Base-by-base conservation (phyloP, 2,888 invertebrate genomes). In the Saturnia pavonia region DNA sequence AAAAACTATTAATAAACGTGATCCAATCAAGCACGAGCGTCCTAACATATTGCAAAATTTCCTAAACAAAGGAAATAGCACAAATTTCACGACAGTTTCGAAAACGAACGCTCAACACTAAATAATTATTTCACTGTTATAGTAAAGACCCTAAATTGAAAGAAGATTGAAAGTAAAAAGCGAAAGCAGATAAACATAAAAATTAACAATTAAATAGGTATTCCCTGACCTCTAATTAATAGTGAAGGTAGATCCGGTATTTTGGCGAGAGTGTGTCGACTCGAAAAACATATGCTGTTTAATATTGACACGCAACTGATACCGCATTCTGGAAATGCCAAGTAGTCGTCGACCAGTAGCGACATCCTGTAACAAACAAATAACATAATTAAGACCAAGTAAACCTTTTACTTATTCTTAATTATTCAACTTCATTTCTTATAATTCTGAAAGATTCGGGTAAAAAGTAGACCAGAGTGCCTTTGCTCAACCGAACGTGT, bases 301-400 rank as follows among this genome's bases (percentile, higher is more conserved):
- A 84, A 83, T 74, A 88, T 91, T 73, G 84, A 91, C 78, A 83
- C 95, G 87, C 84, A 96, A 83, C 88, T 96, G 83, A 87, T 94
- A 78, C 86, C 96, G 86, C 83, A 96, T 83, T 87, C 94, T 76
- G 84, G 94, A 79, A 90, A 94, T 1, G 92, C 92, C 1, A 94
- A 79, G 74, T 91, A 94, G 74, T 94, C 94, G 25, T 92, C 91
- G 51, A 93, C 88, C 78, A 87, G 80, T 63, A 94, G 74, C 84
- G 95, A 90, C 94, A 95, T 82, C 91, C 91, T 87, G 79, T 92
- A 84, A 16, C 81, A 88, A 80, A 83, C 94, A 94, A 76, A 94
- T 27, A 16, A 11, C 11, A 60, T 12, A 60, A 14, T 4, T 4
- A 60, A 25, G 57, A 25, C 12, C 6, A 48, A 8, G 22, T 22